These are phyloP conservation scores for Acinonyx jubatus DNA, from an alignment of 2,113 vertebrate genomes.

Conservation along the genomic window DNA sequence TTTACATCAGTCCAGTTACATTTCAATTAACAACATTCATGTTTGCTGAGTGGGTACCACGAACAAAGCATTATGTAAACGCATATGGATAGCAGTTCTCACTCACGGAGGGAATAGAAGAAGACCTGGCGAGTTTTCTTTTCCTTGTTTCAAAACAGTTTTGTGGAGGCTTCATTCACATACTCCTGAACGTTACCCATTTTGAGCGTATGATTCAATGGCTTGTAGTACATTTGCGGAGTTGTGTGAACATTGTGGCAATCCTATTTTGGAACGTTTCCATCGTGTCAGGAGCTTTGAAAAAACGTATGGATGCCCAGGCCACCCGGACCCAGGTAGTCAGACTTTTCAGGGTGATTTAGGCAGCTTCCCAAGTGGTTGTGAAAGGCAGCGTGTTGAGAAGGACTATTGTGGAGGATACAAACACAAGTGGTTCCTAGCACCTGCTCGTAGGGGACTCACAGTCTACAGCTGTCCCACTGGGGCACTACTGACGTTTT, in stretches of 20 bases:
- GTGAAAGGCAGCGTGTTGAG: not conserved
- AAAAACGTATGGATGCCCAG: not conserved
- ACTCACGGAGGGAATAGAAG: not conserved
- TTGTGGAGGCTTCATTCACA: not conserved
- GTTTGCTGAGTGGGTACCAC: not conserved
- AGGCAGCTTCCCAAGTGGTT: not conserved
- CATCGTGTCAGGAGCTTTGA: not conserved
- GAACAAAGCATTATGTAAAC: not conserved
- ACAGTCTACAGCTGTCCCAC: not conserved
- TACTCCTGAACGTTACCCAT: not conserved
- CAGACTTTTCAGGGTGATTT: not conserved
- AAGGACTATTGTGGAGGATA: not conserved
- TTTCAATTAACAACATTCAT: not conserved
- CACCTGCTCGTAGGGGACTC: not conserved
- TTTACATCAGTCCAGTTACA: constrained; percentile 19
- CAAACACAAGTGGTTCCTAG: rapidly evolving
- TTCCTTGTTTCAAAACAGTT: not conserved
- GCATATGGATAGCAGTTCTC: not conserved
- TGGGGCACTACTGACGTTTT: not conserved
- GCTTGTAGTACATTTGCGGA: not conserved
- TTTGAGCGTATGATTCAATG: not conserved
- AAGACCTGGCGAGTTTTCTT: not conserved
- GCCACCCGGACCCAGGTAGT: not conserved
- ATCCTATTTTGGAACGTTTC: not conserved
- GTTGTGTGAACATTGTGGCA: not conserved